Conservation (phyloP, 2,113 vertebrate species). For the Thamnophis sirtalis region DNA sequence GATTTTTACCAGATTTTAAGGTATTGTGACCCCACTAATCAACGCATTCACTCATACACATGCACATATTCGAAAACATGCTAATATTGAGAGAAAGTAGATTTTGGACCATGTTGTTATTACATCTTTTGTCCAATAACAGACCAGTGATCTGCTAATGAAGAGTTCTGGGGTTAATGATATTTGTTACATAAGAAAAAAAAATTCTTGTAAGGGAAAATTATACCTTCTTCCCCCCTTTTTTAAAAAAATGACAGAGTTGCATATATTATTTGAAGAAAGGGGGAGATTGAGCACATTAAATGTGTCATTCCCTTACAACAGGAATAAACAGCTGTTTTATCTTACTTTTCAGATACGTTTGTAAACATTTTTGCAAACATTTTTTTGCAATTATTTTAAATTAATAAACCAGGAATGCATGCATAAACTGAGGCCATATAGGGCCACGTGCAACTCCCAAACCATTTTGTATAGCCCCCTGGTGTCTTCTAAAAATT, state of each 20-base stretch:
- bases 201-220: not conserved
- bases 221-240: not conserved
- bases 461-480: not conserved
- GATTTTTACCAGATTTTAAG: constrained; percentile 62
- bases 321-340: not conserved
- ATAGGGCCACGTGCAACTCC: not conserved
- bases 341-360: not conserved
- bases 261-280: not conserved
- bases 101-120: constrained; percentile 22
- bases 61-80: not conserved
- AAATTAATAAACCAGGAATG: not conserved
- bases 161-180: not conserved
- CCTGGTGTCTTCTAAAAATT: not conserved
- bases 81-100: constrained; percentile 45
- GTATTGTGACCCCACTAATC: constrained; percentile 56
- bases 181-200: not conserved
- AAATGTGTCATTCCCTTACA: not conserved
- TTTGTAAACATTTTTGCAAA: not conserved
- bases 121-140: not conserved
- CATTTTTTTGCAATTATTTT: not conserved
- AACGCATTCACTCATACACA: not conserved
- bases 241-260: not conserved
- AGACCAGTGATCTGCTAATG: not conserved
- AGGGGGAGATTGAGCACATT: not conserved
- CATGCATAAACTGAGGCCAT: not conserved